Conservation (phyloP, 2,888 invertebrate genomes). For the Chymomyza caudatula region DNA sequence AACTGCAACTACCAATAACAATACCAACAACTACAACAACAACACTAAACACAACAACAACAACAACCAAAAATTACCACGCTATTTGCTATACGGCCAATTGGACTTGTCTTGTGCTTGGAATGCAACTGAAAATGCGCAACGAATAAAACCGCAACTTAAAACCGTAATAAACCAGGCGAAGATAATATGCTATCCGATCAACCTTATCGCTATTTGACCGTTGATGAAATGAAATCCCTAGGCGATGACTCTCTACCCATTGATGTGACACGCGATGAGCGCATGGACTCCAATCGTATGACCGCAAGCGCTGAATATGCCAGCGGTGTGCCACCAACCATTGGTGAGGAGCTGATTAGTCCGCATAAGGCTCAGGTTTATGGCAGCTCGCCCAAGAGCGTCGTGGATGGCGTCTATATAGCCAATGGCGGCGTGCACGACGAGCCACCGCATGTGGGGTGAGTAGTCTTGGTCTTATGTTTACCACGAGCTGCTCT, state of each 20-base stretch:
- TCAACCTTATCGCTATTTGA: slow-evolving; percentile 93
- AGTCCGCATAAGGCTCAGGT: slow-evolving; percentile 82
- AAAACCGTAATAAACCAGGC: slow-evolving; percentile 80
- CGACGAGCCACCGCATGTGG: slow-evolving; percentile 81
- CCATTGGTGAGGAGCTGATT: slow-evolving; percentile 81
- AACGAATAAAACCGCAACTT: slow-evolving; percentile 25
- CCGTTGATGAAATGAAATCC: slow-evolving; percentile 97
- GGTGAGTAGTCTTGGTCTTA: slow-evolving; percentile 80
- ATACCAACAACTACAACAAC: slow-evolving; percentile 34
- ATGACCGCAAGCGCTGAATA: slow-evolving; percentile 80
- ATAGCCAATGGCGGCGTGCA: slow-evolving; percentile 73
- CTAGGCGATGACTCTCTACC: slow-evolving; percentile 95
- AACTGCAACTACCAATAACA: slow-evolving; percentile 41
- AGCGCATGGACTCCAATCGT: slow-evolving; percentile 86
- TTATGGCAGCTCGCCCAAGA: slow-evolving; percentile 76
- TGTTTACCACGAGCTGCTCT: background rate
- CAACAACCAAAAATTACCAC: background rate
- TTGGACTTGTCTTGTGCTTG: slow-evolving; percentile 67
- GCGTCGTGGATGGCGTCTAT: slow-evolving; percentile 78
- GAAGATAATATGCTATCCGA: slow-evolving; percentile 95
- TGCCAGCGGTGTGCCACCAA: slow-evolving; percentile 77
- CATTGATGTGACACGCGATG: slow-evolving; percentile 94
- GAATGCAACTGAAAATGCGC: slow-evolving; percentile 53
- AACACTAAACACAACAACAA: slow-evolving; percentile 18
- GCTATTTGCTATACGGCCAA: slow-evolving; percentile 57